These are phyloP conservation scores for Mormyrus proboscirostris DNA, from an alignment of 2,797 vertebrate species.

Conservation along the genomic window DNA sequence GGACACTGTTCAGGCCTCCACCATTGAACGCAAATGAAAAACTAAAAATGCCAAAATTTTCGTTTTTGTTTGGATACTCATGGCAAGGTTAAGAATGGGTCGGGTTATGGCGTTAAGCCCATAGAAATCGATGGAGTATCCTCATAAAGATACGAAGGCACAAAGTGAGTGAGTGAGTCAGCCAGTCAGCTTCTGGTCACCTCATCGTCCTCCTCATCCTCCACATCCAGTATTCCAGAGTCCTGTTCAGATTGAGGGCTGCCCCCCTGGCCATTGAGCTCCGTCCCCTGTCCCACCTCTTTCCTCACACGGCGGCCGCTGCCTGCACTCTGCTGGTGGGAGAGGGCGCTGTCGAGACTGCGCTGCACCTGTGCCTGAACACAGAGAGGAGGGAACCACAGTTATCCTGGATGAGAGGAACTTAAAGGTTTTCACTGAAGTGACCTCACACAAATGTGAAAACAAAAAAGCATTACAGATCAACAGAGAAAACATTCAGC, in stretches of 20 bases:
- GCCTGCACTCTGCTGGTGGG: constrained; percentile 64
- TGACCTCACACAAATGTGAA: neutral
- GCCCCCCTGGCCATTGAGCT: constrained; percentile 64
- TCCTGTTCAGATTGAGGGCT: constrained; percentile 80
- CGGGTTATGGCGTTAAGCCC: no score
- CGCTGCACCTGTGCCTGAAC: constrained; percentile 83
- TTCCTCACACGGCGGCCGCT: constrained; percentile 67
- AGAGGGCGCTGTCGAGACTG: constrained; percentile 74
- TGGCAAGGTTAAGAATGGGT: no score
- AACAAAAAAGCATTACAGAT: no score
- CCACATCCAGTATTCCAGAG: constrained; percentile 82
- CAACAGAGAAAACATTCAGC: no score
- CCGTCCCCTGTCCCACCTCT: constrained; percentile 49
- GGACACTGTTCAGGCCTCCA: neutral
- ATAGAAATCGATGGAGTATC: no score
- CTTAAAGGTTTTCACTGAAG: neutral
- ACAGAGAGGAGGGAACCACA: neutral
- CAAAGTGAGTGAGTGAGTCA: no score
- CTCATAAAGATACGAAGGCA: no score
- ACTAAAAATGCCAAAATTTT: no score
- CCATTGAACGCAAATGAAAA: neutral
- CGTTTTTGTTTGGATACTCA: no score
- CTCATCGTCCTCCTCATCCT: constrained; percentile 82
- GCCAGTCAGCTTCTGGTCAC: constrained; percentile 38
- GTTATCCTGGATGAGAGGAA: neutral